phyloP scores from a whole-genome alignment of 2,888 invertebrate genomes.

The Drosophila multiciliata region DNA sequence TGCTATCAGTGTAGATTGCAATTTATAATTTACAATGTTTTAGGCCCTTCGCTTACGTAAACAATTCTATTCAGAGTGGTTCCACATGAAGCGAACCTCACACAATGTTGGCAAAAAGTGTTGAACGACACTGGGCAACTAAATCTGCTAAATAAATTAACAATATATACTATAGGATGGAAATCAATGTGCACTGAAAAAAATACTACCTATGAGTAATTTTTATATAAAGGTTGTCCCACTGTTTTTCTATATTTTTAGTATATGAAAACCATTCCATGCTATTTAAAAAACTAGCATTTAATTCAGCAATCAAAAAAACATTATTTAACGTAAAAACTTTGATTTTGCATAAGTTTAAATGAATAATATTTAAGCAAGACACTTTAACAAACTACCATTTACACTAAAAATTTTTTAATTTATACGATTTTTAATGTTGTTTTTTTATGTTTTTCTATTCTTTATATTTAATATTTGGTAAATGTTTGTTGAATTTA shows the following conservation, averaged over 20 bases:
- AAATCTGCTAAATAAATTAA: conserved; percentile 4
- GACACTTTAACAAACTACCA: neutral
- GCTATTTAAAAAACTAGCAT: neutral
- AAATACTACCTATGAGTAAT: neutral
- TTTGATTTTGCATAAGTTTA: neutral
- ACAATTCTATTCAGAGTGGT: neutral
- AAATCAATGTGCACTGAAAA: neutral
- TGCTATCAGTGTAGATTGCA: conserved; percentile 17
- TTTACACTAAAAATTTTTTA: neutral
- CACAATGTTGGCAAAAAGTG: conserved; percentile 43
- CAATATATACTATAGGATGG: neutral
- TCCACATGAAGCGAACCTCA: conserved; percentile 11
- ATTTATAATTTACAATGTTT: neutral
- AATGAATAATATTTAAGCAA: neutral
- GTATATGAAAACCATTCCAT: neutral
- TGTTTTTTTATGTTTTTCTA: neutral
- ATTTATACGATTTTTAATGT: neutral
- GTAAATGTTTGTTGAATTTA: neutral
- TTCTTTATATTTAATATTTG: neutral
- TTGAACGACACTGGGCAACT: conserved; percentile 2
- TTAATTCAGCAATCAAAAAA: neutral
- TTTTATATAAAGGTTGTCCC: neutral
- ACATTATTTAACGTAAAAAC: neutral
- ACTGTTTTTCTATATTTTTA: neutral
- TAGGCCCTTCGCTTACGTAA: conserved; percentile 39